Percentiles rank a stretch among this genome's conserved stretches.
Conservation (phyloP, 1,140 invertebrate species). For the Amphibalanus amphitrite region DNA sequence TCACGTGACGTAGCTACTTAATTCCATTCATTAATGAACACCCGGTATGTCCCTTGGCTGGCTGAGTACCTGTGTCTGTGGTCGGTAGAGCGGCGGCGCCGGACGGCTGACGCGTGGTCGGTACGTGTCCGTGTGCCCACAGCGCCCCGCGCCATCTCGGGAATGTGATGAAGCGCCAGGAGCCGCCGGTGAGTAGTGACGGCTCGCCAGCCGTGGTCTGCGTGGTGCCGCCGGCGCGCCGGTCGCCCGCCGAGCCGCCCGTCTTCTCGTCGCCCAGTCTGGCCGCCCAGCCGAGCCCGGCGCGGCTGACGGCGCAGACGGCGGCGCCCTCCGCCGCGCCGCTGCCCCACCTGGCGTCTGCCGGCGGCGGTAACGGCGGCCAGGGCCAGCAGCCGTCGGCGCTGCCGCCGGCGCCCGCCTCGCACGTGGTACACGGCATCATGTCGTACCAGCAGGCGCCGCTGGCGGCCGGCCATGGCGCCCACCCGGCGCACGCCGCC, state of each 20-base stretch:
- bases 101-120: no score
- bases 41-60: no score
- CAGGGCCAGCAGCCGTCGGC: no score
- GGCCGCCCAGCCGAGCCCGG: neutral
- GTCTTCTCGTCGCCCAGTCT: neutral
- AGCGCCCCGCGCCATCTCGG: no score
- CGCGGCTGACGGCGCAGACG: neutral
- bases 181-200: neutral
- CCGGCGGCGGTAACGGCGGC: no score
- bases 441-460: neutral
- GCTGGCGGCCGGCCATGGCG: neutral
- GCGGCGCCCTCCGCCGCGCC: no score
- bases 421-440: neutral
- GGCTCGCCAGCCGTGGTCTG: neutral
- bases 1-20: no score
- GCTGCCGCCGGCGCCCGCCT: neutral
- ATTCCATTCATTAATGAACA: no score
- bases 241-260: neutral
- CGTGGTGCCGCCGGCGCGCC: slow-evolving; percentile 3
- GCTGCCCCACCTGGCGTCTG: neutral
- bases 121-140: no score
- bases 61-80: no score
- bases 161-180: neutral
- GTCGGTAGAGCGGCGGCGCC: no score
- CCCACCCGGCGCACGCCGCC: no score